Evolutionary conservation across 2,888 invertebrate species (phyloP).

Genomic region (Melinopterus prodromus): DNA sequence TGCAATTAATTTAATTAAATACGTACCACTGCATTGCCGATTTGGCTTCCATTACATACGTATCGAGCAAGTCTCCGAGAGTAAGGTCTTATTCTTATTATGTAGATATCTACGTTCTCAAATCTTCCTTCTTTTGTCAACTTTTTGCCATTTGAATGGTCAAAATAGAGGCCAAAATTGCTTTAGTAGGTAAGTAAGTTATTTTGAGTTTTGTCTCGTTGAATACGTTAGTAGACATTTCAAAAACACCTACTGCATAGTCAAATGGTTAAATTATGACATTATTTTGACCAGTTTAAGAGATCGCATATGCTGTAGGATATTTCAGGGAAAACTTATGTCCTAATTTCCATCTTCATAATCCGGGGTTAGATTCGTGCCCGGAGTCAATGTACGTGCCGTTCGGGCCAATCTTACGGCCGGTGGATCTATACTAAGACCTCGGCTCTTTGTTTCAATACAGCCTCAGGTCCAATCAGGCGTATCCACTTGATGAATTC

Average conservation of each 20-base stretch:
- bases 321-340: conserved; percentile 18
- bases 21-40: background rate
- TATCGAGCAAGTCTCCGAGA: background rate
- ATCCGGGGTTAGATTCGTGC: conserved; percentile 37
- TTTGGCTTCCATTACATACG: background rate
- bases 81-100: too few species aligned
- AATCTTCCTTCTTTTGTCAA: too few species aligned
- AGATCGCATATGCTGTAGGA: background rate
- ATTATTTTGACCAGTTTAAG: too few species aligned
- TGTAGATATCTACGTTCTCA: too few species aligned
- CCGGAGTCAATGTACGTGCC: conserved; percentile 42
- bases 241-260: too few species aligned
- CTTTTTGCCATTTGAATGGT: too few species aligned
- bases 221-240: too few species aligned
- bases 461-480: conserved; percentile 40
- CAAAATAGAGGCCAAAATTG: too few species aligned
- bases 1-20: conserved; percentile 4
- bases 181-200: too few species aligned
- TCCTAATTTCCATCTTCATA: conserved; percentile 40
- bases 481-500: conserved; percentile 41
- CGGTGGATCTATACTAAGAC: conserved; percentile 37
- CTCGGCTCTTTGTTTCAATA: conserved; percentile 33
- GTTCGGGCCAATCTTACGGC: conserved; percentile 41
- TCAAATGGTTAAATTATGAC: too few species aligned
- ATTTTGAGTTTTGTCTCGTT: too few species aligned